Evolutionary conservation across 1,140 invertebrate species (phyloP).

Genomic region (Philotrypesis tridentata): DNA sequence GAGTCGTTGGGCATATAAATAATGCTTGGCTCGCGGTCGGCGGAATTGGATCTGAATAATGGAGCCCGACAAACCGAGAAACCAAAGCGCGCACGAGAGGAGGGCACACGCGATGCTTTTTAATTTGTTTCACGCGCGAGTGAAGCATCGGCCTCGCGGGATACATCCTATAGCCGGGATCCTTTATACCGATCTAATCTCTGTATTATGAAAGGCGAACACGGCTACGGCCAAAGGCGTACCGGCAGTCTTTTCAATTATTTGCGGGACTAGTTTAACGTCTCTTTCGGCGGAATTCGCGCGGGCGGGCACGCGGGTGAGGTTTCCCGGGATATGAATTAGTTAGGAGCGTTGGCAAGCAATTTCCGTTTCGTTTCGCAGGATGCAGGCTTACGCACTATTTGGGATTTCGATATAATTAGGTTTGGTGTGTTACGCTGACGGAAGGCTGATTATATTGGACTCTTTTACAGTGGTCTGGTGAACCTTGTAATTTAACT

Average conservation of each 20-base stretch:
- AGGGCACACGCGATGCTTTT: slow-evolving; percentile 61
- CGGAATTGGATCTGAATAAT: slow-evolving; percentile 71
- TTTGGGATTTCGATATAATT: no score
- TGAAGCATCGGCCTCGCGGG: slow-evolving; percentile 26
- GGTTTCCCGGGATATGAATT: neutral
- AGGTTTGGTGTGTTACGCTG: no score
- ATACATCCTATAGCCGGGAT: neutral
- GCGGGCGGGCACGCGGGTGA: no score
- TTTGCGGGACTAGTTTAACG: neutral
- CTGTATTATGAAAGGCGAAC: neutral
- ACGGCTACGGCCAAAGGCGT: neutral
- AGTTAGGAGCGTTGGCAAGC: neutral
- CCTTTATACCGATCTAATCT: slow-evolving; percentile 30
- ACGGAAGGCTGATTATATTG: no score
- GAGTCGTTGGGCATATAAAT: slow-evolving; percentile 53
- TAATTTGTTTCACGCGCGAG: slow-evolving; percentile 63
- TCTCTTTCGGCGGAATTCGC: neutral
- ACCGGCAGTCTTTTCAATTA: slow-evolving; percentile 10
- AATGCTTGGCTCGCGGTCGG: slow-evolving; percentile 59
- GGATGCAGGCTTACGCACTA: no score
- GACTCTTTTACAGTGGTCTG: no score
- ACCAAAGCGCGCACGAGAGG: slow-evolving; percentile 57
- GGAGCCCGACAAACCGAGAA: slow-evolving; percentile 59
- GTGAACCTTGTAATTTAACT: no score
- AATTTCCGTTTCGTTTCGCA: neutral